A percentile compares a stretch with the other conserved stretches of the same genome.
Evolutionary conservation across 2,797 vertebrate species (phyloP).

Genomic region (Pseudochirops corinnae): DNA sequence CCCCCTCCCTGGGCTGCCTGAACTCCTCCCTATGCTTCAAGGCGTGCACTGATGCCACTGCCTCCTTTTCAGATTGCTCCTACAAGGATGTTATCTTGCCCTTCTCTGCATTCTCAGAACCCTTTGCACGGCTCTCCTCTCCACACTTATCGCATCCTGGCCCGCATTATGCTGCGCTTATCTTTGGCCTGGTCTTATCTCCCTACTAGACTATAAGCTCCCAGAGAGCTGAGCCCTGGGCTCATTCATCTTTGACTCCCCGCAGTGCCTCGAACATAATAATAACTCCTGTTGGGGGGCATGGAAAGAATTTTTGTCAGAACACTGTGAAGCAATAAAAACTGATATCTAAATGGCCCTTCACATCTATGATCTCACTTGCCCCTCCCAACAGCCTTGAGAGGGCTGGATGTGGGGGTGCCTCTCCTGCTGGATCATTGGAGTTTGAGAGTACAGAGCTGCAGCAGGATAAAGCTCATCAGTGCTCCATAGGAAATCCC

Average conservation of each 20-base stretch:
- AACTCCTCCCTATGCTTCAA: not conserved
- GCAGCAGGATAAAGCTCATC: not conserved
- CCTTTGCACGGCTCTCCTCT: not conserved
- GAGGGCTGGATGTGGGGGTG: not conserved
- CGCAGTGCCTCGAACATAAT: not conserved
- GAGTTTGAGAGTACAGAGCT: not conserved
- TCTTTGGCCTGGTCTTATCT: not conserved
- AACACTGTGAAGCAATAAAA: not conserved
- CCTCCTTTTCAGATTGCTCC: not conserved
- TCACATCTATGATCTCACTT: not conserved
- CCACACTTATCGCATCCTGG: not conserved
- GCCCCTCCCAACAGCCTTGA: not conserved
- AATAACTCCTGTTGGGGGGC: not conserved
- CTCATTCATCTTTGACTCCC: not conserved
- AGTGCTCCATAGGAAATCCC: not conserved
- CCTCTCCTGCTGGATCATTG: not conserved
- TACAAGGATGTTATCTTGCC: not conserved
- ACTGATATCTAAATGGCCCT: not conserved
- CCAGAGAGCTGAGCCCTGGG: not conserved
- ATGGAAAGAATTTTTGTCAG: not conserved
- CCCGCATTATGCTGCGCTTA: constrained; percentile 20
- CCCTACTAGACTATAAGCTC: not conserved
- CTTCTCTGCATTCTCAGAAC: not conserved
- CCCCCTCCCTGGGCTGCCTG: not conserved
- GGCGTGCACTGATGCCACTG: not conserved